Evolutionary conservation across 2,888 invertebrate genomes (phyloP).

Genomic region (Netelia melanura): DNA sequence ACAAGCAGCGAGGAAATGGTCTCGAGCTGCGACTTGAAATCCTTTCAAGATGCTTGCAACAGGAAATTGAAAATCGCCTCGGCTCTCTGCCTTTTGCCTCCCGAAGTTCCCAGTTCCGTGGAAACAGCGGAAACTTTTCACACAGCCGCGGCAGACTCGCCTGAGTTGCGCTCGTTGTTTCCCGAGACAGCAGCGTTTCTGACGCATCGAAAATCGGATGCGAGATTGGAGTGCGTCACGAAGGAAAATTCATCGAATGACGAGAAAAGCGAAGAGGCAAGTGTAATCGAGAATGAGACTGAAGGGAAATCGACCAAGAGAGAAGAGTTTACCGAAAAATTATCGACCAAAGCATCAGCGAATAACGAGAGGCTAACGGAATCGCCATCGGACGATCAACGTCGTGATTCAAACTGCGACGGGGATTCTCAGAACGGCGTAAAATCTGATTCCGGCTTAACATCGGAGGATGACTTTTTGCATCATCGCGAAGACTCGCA

Average conservation of each 20-base stretch:
- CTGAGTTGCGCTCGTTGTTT: conserved; percentile 76
- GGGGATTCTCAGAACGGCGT: conserved; percentile 57
- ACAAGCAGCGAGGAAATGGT: conserved; percentile 76
- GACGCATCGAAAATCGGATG: conserved; percentile 47
- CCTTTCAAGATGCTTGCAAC: conserved; percentile 77
- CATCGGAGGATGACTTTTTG: conserved; percentile 40
- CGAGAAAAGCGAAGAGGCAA: conserved; percentile 63
- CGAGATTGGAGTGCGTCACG: conserved; percentile 3
- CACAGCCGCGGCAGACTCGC: conserved; percentile 89
- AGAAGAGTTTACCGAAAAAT: not conserved
- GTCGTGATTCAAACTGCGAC: conserved; percentile 62
- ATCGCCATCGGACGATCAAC: conserved; percentile 46
- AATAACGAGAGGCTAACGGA: conserved; percentile 35
- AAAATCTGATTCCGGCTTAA: conserved; percentile 37
- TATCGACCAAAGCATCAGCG: not conserved
- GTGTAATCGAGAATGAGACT: conserved; percentile 12
- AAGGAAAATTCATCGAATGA: conserved; percentile 59
- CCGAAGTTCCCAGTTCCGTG: conserved; percentile 78
- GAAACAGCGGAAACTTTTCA: conserved; percentile 90
- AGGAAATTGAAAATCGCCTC: conserved; percentile 82
- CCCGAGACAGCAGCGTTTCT: conserved; percentile 65
- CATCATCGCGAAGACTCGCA: conserved; percentile 69
- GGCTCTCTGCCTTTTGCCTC: conserved; percentile 78
- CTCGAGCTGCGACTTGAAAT: conserved; percentile 76
- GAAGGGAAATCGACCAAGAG: conserved; percentile 4